Conservation (phyloP, 2,113 vertebrate species). For the Dascyllus trimaculatus region DNA sequence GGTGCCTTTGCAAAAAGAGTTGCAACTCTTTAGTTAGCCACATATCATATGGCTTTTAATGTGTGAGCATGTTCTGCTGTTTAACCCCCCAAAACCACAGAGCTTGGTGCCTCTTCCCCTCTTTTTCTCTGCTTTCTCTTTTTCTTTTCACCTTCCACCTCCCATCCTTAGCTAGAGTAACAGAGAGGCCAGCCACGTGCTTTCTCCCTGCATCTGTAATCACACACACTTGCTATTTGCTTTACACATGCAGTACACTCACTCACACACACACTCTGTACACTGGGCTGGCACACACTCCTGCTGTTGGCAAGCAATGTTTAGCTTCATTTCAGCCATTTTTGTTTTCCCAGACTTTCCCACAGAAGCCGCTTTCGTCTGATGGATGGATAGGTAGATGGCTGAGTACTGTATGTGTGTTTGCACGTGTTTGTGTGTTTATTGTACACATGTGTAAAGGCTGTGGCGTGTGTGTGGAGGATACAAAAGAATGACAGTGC, state of each 20-base stretch:
- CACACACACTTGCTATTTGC: constrained; percentile 34
- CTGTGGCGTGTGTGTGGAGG: not conserved
- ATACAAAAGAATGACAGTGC: constrained; percentile 55
- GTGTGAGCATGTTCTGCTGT: constrained; percentile 81
- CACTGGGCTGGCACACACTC: constrained; percentile 49
- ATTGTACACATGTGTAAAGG: constrained; percentile 8
- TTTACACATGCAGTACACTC: not conserved
- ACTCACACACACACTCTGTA: not conserved
- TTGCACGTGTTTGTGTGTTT: constrained; percentile 26
- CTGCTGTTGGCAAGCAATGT: constrained; percentile 59
- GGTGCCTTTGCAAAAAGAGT: constrained; percentile 66
- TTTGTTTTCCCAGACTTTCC: constrained; percentile 77
- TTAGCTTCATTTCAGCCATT: constrained; percentile 73
- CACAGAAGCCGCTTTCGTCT: constrained; percentile 74
- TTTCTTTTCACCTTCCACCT: constrained; percentile 39
- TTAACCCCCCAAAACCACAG: constrained; percentile 80
- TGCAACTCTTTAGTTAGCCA: constrained; percentile 57
- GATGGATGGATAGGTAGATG: constrained; percentile 69
- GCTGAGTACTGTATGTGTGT: constrained; percentile 15
- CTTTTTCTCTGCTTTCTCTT: constrained; percentile 30
- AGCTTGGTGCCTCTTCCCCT: constrained; percentile 27
- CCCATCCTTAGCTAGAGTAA: constrained; percentile 30
- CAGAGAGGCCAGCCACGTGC: constrained; percentile 20
- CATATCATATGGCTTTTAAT: constrained; percentile 79
- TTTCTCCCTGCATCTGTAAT: constrained; percentile 35